Evolutionary conservation across 53 echinoderm and acorn worm genomes (phyloP).

Genomic region (Arbacia lixula): DNA sequence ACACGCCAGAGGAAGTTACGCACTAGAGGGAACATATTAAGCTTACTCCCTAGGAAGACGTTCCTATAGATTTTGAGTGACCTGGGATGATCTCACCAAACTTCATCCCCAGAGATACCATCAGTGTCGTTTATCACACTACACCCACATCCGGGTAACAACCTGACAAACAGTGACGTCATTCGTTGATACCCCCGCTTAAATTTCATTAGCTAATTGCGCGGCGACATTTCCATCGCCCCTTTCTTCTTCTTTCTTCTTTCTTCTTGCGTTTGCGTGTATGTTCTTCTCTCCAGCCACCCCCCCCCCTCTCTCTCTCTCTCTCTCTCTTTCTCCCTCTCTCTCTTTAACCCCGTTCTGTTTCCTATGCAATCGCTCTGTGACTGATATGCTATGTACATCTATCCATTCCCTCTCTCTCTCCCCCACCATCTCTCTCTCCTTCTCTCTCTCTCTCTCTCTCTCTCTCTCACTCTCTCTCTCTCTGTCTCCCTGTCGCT

Average conservation of each 20-base stretch:
- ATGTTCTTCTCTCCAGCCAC: background rate
- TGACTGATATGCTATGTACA: too few species aligned
- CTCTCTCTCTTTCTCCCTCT: background rate
- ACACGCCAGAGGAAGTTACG: too few species aligned
- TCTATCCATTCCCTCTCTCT: background rate
- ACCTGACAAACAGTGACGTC: conserved; percentile 17
- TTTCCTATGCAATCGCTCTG: background rate
- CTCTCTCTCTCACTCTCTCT: background rate
- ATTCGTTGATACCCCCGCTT: conserved; percentile 34
- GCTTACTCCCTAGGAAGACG: too few species aligned
- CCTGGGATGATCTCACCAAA: background rate
- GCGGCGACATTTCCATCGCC: conserved; percentile 25
- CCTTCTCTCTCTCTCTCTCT: background rate
- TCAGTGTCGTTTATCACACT: conserved; percentile 24
- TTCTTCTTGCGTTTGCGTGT: background rate
- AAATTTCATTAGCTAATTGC: conserved; percentile 59
- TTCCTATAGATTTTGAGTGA: too few species aligned
- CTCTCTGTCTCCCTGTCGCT: background rate
- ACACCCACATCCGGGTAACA: conserved; percentile 41
- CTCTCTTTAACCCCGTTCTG: too few species aligned
- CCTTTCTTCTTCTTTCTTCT: background rate
- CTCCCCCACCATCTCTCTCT: background rate
- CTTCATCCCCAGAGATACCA: too few species aligned
- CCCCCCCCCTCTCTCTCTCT: background rate
- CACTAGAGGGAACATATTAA: too few species aligned